phyloP scores from a whole-genome alignment of 2,797 vertebrate genomes.

The Coreius guichenoti region DNA sequence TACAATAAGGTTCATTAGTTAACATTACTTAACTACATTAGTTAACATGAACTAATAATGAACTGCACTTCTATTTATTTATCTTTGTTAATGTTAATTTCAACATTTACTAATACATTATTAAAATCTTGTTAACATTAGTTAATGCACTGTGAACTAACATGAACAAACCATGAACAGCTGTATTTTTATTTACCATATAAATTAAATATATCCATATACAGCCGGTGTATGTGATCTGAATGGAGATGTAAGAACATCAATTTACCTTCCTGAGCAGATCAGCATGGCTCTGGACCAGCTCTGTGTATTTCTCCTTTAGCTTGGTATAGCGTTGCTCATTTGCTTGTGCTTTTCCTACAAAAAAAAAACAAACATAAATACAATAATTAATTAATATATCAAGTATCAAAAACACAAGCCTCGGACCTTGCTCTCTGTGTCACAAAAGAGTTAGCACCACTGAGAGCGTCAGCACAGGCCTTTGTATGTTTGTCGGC shows the following conservation, averaged over 20 bases:
- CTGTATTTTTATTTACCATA: too few relatives aligned
- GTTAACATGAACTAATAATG: too few relatives aligned
- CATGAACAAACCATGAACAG: too few relatives aligned
- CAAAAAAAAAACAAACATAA: constrained; percentile 18
- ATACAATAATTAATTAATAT: not conserved
- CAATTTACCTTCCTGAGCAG: constrained; percentile 91
- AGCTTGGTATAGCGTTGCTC: constrained; percentile 97
- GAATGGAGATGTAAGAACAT: not conserved
- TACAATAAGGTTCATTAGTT: too few relatives aligned
- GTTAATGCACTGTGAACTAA: too few relatives aligned
- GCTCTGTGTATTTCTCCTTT: constrained; percentile 96
- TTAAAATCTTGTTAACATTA: too few relatives aligned
- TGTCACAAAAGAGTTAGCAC: not conserved
- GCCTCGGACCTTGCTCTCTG: not conserved
- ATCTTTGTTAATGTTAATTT: too few relatives aligned
- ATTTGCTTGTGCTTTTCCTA: constrained; percentile 93
- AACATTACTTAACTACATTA: too few relatives aligned
- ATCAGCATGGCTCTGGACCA: constrained; percentile 95
- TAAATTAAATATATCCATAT: not conserved
- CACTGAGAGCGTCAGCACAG: not conserved
- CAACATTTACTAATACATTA: too few relatives aligned
- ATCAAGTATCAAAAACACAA: not conserved
- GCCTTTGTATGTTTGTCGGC: not conserved
- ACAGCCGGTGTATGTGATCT: not conserved
- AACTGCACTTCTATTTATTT: too few relatives aligned